Evolutionary conservation across 23 tunicate genomes (phyloP).

Genomic region (Ascidia mentula): DNA sequence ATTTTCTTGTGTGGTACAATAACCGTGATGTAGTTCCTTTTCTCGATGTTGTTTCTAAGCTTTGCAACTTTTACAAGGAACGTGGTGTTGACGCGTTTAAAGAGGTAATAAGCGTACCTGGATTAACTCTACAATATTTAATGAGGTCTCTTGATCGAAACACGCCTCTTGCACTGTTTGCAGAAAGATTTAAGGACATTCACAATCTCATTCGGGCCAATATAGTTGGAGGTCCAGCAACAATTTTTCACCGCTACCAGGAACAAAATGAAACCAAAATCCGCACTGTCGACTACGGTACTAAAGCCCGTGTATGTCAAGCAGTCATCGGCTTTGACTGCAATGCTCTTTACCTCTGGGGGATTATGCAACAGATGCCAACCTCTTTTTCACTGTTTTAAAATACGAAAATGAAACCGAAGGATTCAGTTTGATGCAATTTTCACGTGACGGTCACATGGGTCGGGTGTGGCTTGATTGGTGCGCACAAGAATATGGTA

Average conservation of each 20-base stretch:
- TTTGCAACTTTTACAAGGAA: neutral
- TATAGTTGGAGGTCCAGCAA: neutral
- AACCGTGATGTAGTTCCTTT: neutral
- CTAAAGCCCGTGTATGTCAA: neutral
- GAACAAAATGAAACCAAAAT: neutral
- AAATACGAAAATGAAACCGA: too few species aligned
- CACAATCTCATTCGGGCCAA: neutral
- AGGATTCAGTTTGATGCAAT: too few species aligned
- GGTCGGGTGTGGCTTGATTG: too few species aligned
- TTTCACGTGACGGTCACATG: too few species aligned
- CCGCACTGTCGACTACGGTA: neutral
- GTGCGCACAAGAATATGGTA: too few species aligned
- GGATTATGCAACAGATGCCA: neutral
- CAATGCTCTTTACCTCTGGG: neutral
- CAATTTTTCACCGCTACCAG: neutral
- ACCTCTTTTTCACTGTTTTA: neutral
- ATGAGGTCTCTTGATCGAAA: neutral
- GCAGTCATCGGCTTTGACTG: neutral
- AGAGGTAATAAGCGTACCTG: neutral
- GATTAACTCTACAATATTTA: neutral
- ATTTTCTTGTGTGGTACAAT: neutral
- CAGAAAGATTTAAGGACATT: neutral
- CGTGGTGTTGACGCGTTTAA: neutral
- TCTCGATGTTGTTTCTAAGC: neutral
- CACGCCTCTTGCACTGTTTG: neutral